Conservation (phyloP, 1,140 invertebrate species). For the Ips typographus region DNA sequence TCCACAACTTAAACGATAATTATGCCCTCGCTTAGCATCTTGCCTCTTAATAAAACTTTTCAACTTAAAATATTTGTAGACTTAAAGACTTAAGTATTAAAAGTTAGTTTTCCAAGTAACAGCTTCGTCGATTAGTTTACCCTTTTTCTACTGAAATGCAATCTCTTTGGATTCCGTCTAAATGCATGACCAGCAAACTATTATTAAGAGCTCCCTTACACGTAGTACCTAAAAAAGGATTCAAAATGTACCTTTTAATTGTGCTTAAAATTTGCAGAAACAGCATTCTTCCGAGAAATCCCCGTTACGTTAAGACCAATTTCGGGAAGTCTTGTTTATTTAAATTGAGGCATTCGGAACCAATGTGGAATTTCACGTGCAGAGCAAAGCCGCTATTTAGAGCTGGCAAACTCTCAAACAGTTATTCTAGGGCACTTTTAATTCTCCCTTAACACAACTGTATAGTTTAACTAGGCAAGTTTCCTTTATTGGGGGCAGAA, state of each 20-base stretch:
- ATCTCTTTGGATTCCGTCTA: not conserved
- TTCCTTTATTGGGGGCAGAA: not conserved
- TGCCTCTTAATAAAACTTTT: not conserved
- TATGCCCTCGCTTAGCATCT: not conserved
- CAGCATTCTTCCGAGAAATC: not conserved
- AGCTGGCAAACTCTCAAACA: slow-evolving; percentile 3
- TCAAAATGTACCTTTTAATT: not conserved
- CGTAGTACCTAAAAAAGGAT: not conserved
- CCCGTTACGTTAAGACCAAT: not conserved
- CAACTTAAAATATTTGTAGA: not conserved
- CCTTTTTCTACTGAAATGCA: too few species aligned
- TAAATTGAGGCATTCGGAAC: slow-evolving; percentile 1
- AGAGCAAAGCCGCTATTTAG: not conserved
- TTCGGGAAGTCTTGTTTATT: slow-evolving; percentile 1
- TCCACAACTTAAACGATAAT: not conserved
- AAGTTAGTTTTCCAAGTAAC: too few species aligned
- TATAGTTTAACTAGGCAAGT: not conserved
- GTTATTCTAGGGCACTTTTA: slow-evolving; percentile 4
- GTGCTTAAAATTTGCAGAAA: not conserved
- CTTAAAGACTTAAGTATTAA: too few species aligned
- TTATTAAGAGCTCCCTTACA: not conserved
- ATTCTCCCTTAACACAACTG: not conserved
- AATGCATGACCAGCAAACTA: not conserved
- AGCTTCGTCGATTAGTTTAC: too few species aligned
- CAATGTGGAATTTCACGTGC: slow-evolving; percentile 2